Evolutionary conservation across 2,888 invertebrate species (phyloP), one percentile per base, ranked within the genome.

Genomic region (Parasteatoda lunata): DNA sequence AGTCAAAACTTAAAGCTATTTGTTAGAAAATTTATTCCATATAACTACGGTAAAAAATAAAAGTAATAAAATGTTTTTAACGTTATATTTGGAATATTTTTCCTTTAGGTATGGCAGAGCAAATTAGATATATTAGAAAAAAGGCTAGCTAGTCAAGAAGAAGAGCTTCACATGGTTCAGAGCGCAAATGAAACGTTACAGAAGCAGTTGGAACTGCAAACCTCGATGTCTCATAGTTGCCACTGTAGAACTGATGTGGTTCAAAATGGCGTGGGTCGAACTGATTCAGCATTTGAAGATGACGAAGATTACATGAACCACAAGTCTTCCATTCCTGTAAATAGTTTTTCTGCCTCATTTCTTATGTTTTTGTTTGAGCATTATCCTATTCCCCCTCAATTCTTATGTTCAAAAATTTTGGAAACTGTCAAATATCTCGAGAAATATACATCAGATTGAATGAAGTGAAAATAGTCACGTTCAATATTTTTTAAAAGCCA

Each of bases 271-370:
- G 59, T 71, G 11, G 77, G 73, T 2, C 70, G 83, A 8, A 77
- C 66, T 3, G 83, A 84, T 65, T 84, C 83, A 3, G 83, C 83
- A 45, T 84, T 84, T 45, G 83, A 84, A 54, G 83, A 84, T 8
- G 83, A 84, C 4, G 83, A 84, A 8, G 83, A 84, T 47, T 81
- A 69, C 54, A 45, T 75, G 15, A 59, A 13, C 30, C 70, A 82
- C 76, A 84, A 77, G 72, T 71, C 83, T 77, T 77, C 83, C 77
- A 84, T 69, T 77, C 83, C 83, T 77, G 83, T 84, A 69, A 84
- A 77, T 68, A 49, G 5, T 11, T n/a, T 13, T 30, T 30, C 30
- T 1, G 1, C 30, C 30, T 30, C 30, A 30, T 1, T 30, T 30
- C 30, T 30, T n/a, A n/a, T n/a, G n/a, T n/a, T n/a, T n/a, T n/a